Conservation (phyloP, 1,140 invertebrate species). For the Ruditapes philippinarum region DNA sequence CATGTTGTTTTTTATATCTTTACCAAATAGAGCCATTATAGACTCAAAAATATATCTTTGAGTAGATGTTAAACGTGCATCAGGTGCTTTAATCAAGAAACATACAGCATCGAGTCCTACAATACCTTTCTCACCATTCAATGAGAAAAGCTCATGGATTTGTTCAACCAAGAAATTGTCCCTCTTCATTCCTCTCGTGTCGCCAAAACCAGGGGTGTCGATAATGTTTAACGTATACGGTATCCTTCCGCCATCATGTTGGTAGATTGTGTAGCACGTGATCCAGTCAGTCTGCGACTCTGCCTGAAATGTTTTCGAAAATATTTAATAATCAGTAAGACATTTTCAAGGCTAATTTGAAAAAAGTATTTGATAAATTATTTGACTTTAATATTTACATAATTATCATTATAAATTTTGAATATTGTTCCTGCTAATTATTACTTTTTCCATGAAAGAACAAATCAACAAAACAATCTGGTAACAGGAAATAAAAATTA, state of each 20-base stretch:
- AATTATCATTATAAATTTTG: no score
- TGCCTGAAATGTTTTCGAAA: neutral
- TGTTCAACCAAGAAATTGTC: constrained; percentile 61
- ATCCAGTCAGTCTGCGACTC: constrained; percentile 46
- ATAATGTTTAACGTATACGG: constrained; percentile 48
- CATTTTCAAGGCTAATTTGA: no score
- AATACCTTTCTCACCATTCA: constrained; percentile 26
- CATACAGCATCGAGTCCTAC: constrained; percentile 63
- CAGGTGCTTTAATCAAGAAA: constrained; percentile 28
- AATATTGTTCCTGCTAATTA: no score
- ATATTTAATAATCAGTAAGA: neutral
- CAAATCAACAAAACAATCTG: no score
- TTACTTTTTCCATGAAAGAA: no score
- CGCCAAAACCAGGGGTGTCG: constrained; percentile 63
- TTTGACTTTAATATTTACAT: no score
- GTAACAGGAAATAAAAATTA: no score
- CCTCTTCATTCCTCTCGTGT: constrained; percentile 62
- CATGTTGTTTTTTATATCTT: constrained; percentile 44
- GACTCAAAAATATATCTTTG: constrained; percentile 49
- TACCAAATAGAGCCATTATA: constrained; percentile 26
- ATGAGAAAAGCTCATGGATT: constrained; percentile 53
- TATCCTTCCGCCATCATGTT: constrained; percentile 3
- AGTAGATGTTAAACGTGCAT: neutral
- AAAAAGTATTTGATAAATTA: no score
- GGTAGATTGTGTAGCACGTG: constrained; percentile 42